phyloP scores from a whole-genome alignment of 2,888 invertebrate species.

The Lymantria dispar region DNA sequence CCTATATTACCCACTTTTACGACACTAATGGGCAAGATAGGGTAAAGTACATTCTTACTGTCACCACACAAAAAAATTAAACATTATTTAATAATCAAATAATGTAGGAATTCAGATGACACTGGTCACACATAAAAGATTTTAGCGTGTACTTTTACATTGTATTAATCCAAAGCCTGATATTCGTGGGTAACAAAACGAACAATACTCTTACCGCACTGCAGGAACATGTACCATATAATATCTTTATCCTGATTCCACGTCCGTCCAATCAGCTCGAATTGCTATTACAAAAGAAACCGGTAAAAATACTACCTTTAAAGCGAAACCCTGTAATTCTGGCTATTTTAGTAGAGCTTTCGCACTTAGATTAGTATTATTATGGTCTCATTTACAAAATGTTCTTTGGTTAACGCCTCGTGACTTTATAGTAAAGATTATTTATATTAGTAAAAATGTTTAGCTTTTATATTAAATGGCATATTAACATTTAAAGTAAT shows the following conservation, averaged over 20 bases:
- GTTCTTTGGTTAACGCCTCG: constrained; percentile 8
- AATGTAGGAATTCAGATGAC: too few relatives aligned
- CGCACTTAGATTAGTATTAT: constrained; percentile 21
- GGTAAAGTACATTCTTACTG: too few relatives aligned
- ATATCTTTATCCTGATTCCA: constrained; percentile 31
- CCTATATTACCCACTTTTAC: too few relatives aligned
- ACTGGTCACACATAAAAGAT: too few relatives aligned
- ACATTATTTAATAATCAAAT: too few relatives aligned
- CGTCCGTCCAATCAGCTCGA: constrained; percentile 39
- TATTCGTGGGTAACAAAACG: not conserved
- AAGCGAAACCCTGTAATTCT: constrained; percentile 25
- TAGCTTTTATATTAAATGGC: too few relatives aligned
- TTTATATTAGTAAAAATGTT: too few relatives aligned
- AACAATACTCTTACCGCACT: constrained; percentile 33
- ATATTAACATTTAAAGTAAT: too few relatives aligned
- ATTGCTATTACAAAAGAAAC: constrained; percentile 38
- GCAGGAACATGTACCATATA: constrained; percentile 22
- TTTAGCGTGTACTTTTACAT: too few relatives aligned
- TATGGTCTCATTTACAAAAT: constrained; percentile 16
- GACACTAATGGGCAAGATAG: too few relatives aligned
- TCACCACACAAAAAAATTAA: too few relatives aligned
- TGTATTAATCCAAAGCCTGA: not conserved
- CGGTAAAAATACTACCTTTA: constrained; percentile 26
- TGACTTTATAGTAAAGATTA: constrained; percentile 7
- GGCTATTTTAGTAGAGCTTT: constrained; percentile 17